phyloP scores from a whole-genome alignment of 2,888 invertebrate genomes.

The Imbricaverruca yamaguchii region DNA sequence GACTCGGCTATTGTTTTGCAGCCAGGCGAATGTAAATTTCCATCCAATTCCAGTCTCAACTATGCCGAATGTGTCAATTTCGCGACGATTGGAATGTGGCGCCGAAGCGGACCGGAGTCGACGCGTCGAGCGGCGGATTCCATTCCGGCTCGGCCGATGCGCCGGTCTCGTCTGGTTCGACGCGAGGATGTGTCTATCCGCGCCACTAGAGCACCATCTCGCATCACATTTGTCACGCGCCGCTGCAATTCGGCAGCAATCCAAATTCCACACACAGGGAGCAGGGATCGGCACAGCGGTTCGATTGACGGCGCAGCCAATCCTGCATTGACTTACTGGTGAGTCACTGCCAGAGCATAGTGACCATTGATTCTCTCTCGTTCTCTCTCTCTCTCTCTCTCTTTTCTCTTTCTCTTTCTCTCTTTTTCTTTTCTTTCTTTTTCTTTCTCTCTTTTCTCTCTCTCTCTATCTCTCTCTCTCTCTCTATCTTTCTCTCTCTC shows the following conservation, averaged over 20 bases:
- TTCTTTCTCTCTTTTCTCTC: not conserved
- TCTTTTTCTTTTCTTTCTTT: too few relatives aligned
- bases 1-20: slow-evolving; percentile 7
- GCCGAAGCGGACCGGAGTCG: too few relatives aligned
- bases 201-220: not conserved
- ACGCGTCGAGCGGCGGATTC: not conserved
- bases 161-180: not conserved
- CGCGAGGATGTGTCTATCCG: not conserved
- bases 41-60: slow-evolving; percentile 15
- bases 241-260: too few relatives aligned
- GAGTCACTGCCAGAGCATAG: too few relatives aligned
- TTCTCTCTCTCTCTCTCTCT: not conserved
- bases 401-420: not conserved
- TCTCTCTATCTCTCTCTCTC: too few relatives aligned
- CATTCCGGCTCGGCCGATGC: not conserved
- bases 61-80: slow-evolving; percentile 20
- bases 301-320: too few relatives aligned
- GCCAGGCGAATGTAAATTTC: slow-evolving; percentile 18
- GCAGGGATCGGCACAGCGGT: too few relatives aligned
- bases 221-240: not conserved
- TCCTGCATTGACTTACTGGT: too few relatives aligned
- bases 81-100: slow-evolving; percentile 1
- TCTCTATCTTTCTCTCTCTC: not conserved
- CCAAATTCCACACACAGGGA: too few relatives aligned
- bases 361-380: not conserved